phyloP scores from a whole-genome alignment of 2,888 invertebrate genomes.

The Anthrax anthrax region DNA sequence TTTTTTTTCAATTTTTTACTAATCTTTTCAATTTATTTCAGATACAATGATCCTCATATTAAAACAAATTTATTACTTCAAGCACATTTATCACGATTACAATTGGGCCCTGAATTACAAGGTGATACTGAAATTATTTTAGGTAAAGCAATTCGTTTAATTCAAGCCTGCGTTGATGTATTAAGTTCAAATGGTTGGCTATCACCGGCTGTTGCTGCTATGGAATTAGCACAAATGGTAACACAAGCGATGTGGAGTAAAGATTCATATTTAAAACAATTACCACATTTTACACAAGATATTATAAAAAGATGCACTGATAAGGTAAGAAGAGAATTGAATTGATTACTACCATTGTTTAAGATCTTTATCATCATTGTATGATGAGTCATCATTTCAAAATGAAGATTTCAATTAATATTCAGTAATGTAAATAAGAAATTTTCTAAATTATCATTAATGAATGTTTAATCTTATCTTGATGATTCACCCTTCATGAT shows the following conservation, averaged over 20 bases:
- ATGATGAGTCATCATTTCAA: too few species aligned
- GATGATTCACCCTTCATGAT: too few species aligned
- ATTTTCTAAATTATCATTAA: too few species aligned
- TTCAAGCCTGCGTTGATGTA: slow-evolving; percentile 94
- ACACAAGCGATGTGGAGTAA: slow-evolving; percentile 99
- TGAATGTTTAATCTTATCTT: too few species aligned
- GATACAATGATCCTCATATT: slow-evolving; percentile 92
- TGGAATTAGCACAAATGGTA: slow-evolving; percentile 99
- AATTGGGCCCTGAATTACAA: slow-evolving; percentile 90
- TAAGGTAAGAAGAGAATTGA: too few species aligned
- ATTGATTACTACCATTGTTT: too few species aligned
- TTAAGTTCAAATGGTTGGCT: slow-evolving; percentile 95
- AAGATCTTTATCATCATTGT: too few species aligned
- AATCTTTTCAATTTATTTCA: slow-evolving; percentile 21
- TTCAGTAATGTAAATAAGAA: too few species aligned
- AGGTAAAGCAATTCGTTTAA: slow-evolving; percentile 64
- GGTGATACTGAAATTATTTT: slow-evolving; percentile 88
- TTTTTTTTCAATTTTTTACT: not conserved
- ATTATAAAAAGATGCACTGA: slow-evolving; percentile 83
- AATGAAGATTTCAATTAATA: too few species aligned
- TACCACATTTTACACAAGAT: slow-evolving; percentile 87
- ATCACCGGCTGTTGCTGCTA: slow-evolving; percentile 94
- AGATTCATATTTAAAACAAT: slow-evolving; percentile 90
- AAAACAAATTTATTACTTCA: slow-evolving; percentile 93
- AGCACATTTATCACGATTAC: slow-evolving; percentile 87